Conservation (phyloP, 2,113 vertebrate species). For the Alosa alosa region DNA sequence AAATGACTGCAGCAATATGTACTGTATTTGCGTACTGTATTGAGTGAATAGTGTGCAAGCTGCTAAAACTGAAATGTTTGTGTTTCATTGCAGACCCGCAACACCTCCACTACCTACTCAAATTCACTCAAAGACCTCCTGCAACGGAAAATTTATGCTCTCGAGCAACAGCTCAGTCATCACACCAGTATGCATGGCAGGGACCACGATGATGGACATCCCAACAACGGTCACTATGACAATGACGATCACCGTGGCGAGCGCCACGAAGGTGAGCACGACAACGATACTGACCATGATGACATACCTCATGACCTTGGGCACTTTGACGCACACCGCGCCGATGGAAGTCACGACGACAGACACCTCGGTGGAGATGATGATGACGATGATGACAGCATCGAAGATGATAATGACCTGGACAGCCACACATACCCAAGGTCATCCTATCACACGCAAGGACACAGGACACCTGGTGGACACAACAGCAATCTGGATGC, state of each 20-base stretch:
- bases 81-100: slow-evolving; percentile 65
- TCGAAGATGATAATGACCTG: slow-evolving; percentile 56
- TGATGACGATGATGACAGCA: slow-evolving; percentile 12
- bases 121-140: slow-evolving; percentile 75
- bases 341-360: slow-evolving; percentile 30
- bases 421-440: slow-evolving; percentile 53
- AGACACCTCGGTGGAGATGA: neutral
- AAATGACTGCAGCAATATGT: neutral
- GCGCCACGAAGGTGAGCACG: neutral
- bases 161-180: slow-evolving; percentile 75
- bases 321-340: slow-evolving; percentile 9
- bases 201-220: neutral
- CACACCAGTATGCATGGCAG: slow-evolving; percentile 31
- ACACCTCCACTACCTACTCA: slow-evolving; percentile 73
- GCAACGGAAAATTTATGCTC: slow-evolving; percentile 75
- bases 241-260: slow-evolving; percentile 7
- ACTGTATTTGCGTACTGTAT: neutral
- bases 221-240: slow-evolving; percentile 26
- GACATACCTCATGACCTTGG: slow-evolving; percentile 22
- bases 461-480: slow-evolving; percentile 37
- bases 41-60: neutral
- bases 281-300: neutral
- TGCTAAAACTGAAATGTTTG: slow-evolving; percentile 22
- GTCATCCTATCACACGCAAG: slow-evolving; percentile 52
- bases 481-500: slow-evolving; percentile 66